Evolutionary conservation across 2,113 vertebrate genomes (phyloP).

Genomic region (Alligator mississippiensis): DNA sequence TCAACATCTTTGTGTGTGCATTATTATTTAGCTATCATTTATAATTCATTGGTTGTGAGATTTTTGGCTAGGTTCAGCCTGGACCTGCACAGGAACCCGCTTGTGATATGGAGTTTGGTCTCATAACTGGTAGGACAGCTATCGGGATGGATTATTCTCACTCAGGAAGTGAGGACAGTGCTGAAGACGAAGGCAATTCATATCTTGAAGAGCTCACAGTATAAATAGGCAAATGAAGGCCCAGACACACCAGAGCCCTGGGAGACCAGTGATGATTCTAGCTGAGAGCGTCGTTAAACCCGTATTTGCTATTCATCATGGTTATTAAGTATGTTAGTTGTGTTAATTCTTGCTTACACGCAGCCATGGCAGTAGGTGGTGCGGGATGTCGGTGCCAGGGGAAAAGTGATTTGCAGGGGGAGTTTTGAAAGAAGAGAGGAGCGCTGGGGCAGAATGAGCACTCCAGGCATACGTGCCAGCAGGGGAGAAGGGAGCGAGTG

Average conservation of each 20-base stretch:
- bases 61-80: accelerated
- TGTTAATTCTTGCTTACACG: background rate
- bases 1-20: too few relatives aligned
- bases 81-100: accelerated
- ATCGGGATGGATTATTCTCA: background rate
- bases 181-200: accelerated
- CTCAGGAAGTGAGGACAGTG: accelerated
- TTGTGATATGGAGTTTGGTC: accelerated
- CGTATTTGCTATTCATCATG: background rate
- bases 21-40: accelerated
- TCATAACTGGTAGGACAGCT: accelerated
- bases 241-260: background rate
- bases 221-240: background rate
- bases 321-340: accelerated
- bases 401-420: too few relatives aligned
- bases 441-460: background rate
- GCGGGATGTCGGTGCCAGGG: accelerated
- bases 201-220: accelerated
- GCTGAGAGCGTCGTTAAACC: accelerated
- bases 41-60: background rate
- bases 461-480: background rate
- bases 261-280: background rate
- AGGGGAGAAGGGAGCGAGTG: background rate
- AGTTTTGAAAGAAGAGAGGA: background rate
- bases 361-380: accelerated